phyloP scores from a whole-genome alignment of 2,888 invertebrate genomes.

The Xanthia icteritia region DNA sequence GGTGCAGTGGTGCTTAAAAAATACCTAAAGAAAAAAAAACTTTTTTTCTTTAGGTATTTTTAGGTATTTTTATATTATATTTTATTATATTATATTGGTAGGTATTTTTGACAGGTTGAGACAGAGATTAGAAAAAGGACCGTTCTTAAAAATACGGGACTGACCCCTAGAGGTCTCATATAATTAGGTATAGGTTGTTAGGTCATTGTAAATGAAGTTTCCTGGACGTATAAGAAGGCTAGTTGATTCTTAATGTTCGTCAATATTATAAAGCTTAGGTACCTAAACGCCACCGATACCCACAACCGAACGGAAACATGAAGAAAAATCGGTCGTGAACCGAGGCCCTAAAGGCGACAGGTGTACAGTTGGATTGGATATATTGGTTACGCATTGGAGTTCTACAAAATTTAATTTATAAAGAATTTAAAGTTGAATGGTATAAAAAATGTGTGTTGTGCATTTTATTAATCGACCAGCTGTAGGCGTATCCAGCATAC shows the following conservation, averaged over 20 bases:
- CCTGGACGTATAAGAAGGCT: no score
- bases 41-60: no score
- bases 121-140: background rate
- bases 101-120: background rate
- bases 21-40: no score
- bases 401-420: background rate
- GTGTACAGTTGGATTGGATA: background rate
- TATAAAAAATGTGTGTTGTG: constrained; percentile 1
- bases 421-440: background rate
- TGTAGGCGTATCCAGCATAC: background rate
- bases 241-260: background rate
- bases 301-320: background rate
- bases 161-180: background rate
- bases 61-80: no score
- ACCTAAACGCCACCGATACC: background rate
- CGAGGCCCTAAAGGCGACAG: constrained; percentile 5
- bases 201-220: background rate
- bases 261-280: background rate
- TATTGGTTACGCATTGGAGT: background rate
- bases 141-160: background rate
- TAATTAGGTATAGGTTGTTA: background rate
- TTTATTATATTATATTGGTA: no score
- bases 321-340: background rate
- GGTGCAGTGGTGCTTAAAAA: no score
- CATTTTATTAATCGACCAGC: background rate